Conservation (phyloP, 1,140 invertebrate species). For the Drosophila tropicalis region DNA sequence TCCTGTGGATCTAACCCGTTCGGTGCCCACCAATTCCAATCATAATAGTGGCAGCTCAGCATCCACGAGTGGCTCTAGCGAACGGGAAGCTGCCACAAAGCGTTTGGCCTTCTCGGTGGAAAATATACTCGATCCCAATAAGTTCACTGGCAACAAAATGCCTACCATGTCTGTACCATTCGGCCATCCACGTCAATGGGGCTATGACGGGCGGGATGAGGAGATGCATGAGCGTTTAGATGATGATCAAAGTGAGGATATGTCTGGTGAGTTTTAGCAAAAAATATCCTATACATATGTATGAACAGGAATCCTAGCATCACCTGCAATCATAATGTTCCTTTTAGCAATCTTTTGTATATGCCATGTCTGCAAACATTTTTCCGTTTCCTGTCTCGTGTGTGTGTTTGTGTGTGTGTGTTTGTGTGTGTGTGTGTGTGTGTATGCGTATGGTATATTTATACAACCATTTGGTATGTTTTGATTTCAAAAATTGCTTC, state of each 20-base stretch:
- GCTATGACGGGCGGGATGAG: constrained; percentile 84
- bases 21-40: constrained; percentile 57
- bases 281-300: background rate
- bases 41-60: constrained; percentile 54
- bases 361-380: constrained; percentile 7
- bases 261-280: constrained; percentile 72
- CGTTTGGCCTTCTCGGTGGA: constrained; percentile 94
- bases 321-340: constrained; percentile 17
- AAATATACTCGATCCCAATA: constrained; percentile 95
- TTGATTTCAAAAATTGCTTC: constrained; percentile 67
- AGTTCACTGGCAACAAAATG: constrained; percentile 89
- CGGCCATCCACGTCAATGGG: constrained; percentile 80
- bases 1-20: constrained; percentile 82
- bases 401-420: constrained; percentile 18
- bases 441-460: constrained; percentile 51
- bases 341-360: constrained; percentile 17
- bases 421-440: constrained; percentile 15
- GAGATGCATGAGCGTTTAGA: constrained; percentile 79
- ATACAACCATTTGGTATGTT: constrained; percentile 68
- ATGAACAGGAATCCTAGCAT: constrained; percentile 28
- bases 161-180: constrained; percentile 34
- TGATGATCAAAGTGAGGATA: constrained; percentile 82
- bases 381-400: background rate
- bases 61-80: constrained; percentile 65
- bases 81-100: constrained; percentile 76